Percentiles rank a stretch among this genome's conserved stretches.
These are phyloP conservation scores for Meandrina meandrites DNA, from an alignment of 92 coral and sea anemone species.

Conservation along the genomic window DNA sequence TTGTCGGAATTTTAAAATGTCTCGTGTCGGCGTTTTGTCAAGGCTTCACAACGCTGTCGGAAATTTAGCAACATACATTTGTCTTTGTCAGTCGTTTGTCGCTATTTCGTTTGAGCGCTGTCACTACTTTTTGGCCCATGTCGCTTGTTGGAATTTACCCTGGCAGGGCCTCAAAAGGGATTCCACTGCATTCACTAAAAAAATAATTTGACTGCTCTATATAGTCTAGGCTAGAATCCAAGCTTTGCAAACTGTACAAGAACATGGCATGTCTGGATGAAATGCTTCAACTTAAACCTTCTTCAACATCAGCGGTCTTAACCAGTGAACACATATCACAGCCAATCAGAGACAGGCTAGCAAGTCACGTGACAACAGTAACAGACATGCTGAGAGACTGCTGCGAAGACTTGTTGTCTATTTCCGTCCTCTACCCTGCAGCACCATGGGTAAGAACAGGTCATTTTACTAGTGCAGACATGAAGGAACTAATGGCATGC, in stretches of 20 bases:
- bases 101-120: too few relatives aligned
- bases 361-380: constrained; percentile 64
- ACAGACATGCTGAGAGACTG: constrained; percentile 63
- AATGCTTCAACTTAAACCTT: constrained; percentile 23
- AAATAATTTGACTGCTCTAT: neutral
- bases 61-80: too few relatives aligned
- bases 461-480: neutral
- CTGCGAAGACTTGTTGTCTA: constrained; percentile 69
- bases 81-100: too few relatives aligned
- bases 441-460: constrained; percentile 81
- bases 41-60: too few relatives aligned
- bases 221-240: constrained; percentile 84
- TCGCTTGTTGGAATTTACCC: too few relatives aligned
- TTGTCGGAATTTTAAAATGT: too few relatives aligned
- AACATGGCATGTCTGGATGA: constrained; percentile 65
- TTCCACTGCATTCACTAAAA: neutral
- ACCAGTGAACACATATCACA: constrained; percentile 69
- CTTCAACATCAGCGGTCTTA: constrained; percentile 18
- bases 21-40: too few relatives aligned
- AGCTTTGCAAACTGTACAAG: constrained; percentile 79
- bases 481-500: neutral
- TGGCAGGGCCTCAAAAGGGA: too few relatives aligned
- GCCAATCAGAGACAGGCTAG: constrained; percentile 74
- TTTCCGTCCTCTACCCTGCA: constrained; percentile 76
- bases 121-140: too few relatives aligned